These are phyloP conservation scores for Podotricha telesiphe DNA, from an alignment of 2,888 invertebrate species.

Conservation along the genomic window DNA sequence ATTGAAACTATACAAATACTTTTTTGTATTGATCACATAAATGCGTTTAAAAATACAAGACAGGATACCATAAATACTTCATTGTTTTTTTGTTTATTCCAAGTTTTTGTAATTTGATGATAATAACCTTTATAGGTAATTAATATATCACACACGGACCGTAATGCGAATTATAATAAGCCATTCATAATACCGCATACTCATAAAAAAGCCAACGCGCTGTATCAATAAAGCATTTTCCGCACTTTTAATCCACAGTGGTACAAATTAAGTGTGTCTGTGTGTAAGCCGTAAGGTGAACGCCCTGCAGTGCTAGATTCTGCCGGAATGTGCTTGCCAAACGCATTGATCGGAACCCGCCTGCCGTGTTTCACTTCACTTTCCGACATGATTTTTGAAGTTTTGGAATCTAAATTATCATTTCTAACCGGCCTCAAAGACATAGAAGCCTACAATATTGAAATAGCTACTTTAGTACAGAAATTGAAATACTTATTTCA, in stretches of 20 bases:
- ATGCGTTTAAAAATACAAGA: neutral
- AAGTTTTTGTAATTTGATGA: neutral
- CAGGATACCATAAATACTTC: no score
- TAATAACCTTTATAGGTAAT: neutral
- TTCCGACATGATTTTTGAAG: constrained; percentile 37
- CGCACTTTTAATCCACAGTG: constrained; percentile 31
- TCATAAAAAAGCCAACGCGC: constrained; percentile 13
- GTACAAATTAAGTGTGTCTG: constrained; percentile 34
- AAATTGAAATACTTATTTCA: neutral
- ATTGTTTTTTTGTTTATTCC: neutral
- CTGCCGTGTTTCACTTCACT: constrained; percentile 46
- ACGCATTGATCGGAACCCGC: constrained; percentile 76
- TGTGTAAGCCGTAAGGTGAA: constrained; percentile 59
- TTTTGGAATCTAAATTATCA: constrained; percentile 17
- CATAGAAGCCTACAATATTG: neutral
- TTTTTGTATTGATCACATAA: neutral
- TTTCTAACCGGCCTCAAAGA: constrained; percentile 12
- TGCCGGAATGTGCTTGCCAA: constrained; percentile 78
- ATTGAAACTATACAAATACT: no score
- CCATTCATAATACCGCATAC: neutral
- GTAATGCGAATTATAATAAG: constrained; percentile 9
- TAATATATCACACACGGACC: constrained; percentile 5
- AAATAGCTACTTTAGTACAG: neutral
- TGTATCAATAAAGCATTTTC: constrained; percentile 28
- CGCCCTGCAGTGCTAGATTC: constrained; percentile 66